Conservation (phyloP, 2,888 invertebrate genomes). For the Agrochola litura region DNA sequence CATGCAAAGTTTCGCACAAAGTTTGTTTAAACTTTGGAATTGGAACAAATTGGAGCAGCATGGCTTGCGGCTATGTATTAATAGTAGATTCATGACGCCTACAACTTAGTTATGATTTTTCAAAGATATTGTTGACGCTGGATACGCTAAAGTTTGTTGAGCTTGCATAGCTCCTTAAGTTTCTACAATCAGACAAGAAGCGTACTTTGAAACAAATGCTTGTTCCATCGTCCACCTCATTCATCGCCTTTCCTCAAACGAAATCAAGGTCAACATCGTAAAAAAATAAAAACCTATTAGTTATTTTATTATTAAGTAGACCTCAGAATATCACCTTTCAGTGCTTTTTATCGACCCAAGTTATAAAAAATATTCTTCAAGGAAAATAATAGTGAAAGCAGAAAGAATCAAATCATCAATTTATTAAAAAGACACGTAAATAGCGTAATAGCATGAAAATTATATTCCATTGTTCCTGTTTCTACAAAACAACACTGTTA, state of each 20-base stretch:
- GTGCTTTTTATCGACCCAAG: not conserved
- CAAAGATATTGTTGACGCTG: slow-evolving; percentile 58
- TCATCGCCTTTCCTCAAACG: not conserved
- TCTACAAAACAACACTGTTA: slow-evolving; percentile 9
- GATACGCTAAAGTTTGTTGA: slow-evolving; percentile 46
- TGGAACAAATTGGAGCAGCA: slow-evolving; percentile 88
- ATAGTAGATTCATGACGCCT: slow-evolving; percentile 85
- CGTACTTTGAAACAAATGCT: not conserved
- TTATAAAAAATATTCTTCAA: not conserved
- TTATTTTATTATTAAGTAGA: not conserved
- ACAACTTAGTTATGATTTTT: slow-evolving; percentile 77
- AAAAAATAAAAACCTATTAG: not conserved
- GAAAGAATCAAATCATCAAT: not conserved
- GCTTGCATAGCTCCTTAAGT: not conserved
- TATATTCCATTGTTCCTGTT: slow-evolving; percentile 29
- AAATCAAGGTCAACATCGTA: not conserved
- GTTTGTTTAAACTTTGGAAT: slow-evolving; percentile 87
- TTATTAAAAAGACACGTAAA: not conserved
- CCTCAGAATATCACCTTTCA: no score
- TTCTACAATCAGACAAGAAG: not conserved
- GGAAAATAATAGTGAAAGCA: not conserved
- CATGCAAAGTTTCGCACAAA: slow-evolving; percentile 87
- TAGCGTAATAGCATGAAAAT: not conserved
- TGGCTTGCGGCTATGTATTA: slow-evolving; percentile 87
- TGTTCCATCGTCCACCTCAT: not conserved